Percentiles rank a stretch among this genome's conserved stretches.
Evolutionary conservation across 2,888 invertebrate species (phyloP).

Genomic region (Ochropacha duplaris): DNA sequence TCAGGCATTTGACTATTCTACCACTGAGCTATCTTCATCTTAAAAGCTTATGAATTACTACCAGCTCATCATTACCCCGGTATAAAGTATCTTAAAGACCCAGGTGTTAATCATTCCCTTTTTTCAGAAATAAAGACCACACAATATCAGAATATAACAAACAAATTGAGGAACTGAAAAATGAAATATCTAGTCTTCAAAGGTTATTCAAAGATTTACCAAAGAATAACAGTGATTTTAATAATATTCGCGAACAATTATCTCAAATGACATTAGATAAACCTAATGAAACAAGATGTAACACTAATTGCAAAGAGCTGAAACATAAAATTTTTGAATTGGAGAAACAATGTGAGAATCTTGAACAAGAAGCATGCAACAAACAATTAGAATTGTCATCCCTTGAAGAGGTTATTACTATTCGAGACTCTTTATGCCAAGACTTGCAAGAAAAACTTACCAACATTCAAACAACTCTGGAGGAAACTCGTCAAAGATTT

Average conservation of each 20-base stretch:
- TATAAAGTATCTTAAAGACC: too few species aligned
- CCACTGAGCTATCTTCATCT: too few species aligned
- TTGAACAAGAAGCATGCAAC: slow-evolving; percentile 65
- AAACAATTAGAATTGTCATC: slow-evolving; percentile 72
- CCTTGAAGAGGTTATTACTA: slow-evolving; percentile 70
- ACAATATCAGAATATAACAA: slow-evolving; percentile 70
- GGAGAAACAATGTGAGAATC: slow-evolving; percentile 60
- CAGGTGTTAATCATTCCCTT: too few species aligned
- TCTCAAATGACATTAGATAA: slow-evolving; percentile 23
- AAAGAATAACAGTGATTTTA: slow-evolving; percentile 34
- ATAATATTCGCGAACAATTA: slow-evolving; percentile 43
- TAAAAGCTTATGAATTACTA: too few species aligned
- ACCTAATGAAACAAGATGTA: slow-evolving; percentile 8
- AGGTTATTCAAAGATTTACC: slow-evolving; percentile 37
- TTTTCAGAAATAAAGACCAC: slow-evolving; percentile 70
- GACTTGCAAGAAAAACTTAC: slow-evolving; percentile 73
- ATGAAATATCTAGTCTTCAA: slow-evolving; percentile 57
- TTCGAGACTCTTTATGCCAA: slow-evolving; percentile 72
- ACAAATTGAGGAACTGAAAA: slow-evolving; percentile 73
- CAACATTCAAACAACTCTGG: slow-evolving; percentile 56
- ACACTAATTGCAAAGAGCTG: slow-evolving; percentile 24
- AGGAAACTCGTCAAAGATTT: slow-evolving; percentile 70
- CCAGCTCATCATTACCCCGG: too few species aligned
- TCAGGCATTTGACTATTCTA: too few species aligned
- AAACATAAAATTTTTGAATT: slow-evolving; percentile 51